Evolutionary conservation across 2,113 vertebrate species (phyloP).

Genomic region (Camelus bactrianus): DNA sequence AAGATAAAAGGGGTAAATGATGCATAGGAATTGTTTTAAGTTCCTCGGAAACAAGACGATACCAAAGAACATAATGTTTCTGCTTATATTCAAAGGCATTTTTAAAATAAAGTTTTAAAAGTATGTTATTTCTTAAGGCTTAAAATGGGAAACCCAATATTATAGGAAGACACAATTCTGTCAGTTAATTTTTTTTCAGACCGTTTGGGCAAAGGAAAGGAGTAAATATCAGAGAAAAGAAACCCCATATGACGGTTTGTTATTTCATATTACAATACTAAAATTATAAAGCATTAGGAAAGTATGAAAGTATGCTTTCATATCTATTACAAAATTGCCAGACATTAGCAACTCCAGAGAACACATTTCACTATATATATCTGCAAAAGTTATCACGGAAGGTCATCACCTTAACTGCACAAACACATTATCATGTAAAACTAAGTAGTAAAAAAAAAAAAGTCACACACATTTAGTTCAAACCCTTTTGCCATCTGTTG

Average conservation of each 20-base stretch:
- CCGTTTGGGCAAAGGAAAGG: background rate
- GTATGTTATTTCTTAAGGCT: background rate
- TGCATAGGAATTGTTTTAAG: background rate
- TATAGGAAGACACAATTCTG: constrained; percentile 1
- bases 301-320: background rate
- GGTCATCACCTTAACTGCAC: constrained; percentile 72
- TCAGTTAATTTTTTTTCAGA: constrained; percentile 15
- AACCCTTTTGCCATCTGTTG: constrained; percentile 84
- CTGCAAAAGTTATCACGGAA: constrained; percentile 69
- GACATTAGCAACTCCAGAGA: constrained; percentile 59
- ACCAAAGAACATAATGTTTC: background rate
- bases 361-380: constrained; percentile 52
- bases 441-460: constrained; percentile 76
- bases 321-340: constrained; percentile 41
- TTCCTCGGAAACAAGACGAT: background rate
- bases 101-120: background rate
- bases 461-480: constrained; percentile 85
- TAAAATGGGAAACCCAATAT: background rate
- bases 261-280: constrained; percentile 43
- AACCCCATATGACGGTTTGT: constrained; percentile 16
- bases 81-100: background rate
- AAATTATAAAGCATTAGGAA: constrained; percentile 43
- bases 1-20: constrained; percentile 9
- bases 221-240: constrained; percentile 50
- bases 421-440: constrained; percentile 77